These are phyloP conservation scores for Columba livia DNA, from an alignment of 2,113 vertebrate genomes.

Conservation along the genomic window DNA sequence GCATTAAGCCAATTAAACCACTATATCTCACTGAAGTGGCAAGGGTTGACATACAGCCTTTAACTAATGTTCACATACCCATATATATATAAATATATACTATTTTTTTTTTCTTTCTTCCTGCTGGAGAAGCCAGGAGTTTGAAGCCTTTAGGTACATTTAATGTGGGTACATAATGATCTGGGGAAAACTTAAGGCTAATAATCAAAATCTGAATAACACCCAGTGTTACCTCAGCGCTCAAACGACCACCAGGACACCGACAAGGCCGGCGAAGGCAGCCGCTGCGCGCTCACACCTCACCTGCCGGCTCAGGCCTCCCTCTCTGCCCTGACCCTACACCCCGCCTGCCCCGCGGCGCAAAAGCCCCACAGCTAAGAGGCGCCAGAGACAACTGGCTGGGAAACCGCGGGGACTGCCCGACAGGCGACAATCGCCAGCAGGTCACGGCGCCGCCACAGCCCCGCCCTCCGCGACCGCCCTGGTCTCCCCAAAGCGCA, in stretches of 20 bases:
- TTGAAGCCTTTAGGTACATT: accelerated
- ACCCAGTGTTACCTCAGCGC: accelerated
- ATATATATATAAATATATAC: too few relatives aligned
- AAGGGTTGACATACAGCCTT: accelerated
- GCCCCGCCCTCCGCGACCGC: not conserved
- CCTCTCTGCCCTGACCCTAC: not conserved
- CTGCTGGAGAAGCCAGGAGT: not conserved
- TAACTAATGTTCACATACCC: too few relatives aligned
- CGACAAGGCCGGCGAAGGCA: not conserved
- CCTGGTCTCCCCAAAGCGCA: not conserved
- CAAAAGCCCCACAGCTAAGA: too few relatives aligned
- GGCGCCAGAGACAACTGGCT: accelerated
- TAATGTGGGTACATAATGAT: not conserved
- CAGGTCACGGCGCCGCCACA: accelerated
- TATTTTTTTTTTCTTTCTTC: too few relatives aligned
- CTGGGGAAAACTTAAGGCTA: not conserved
- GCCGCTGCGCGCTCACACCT: not conserved
- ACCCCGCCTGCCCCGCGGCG: not conserved
- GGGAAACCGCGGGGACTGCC: accelerated
- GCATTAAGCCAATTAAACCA: not conserved
- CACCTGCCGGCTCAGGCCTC: not conserved
- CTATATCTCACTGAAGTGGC: accelerated
- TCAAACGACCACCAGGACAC: not conserved
- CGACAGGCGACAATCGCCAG: too few relatives aligned
- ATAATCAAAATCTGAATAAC: not conserved